A percentile compares a stretch with the other conserved stretches of the same genome.
phyloP scores from a whole-genome alignment of 2,113 vertebrate species.

The Pandion haliaetus region DNA sequence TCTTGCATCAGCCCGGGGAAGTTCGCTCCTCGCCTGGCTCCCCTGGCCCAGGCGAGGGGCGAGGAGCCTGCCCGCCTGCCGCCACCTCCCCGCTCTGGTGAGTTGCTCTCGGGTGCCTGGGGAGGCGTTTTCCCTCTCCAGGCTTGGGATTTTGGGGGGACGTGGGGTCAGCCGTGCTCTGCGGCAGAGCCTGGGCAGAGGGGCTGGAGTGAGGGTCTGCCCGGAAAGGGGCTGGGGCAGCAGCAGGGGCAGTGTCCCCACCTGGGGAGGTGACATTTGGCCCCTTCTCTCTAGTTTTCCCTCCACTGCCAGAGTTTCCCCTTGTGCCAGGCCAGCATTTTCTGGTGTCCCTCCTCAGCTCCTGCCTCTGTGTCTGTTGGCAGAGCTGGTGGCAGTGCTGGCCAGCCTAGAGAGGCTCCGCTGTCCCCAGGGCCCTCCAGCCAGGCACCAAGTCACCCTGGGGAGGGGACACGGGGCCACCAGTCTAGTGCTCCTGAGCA shows the following conservation, averaged over 20 bases:
- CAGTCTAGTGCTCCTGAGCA: not conserved
- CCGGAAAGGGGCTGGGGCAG: not conserved
- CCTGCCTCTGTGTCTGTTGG: not conserved
- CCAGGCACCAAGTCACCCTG: not conserved
- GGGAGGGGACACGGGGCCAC: not conserved
- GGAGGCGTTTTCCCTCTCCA: accelerated
- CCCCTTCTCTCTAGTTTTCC: not conserved
- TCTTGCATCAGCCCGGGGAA: slow-evolving; percentile 86
- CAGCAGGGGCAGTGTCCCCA: not conserved
- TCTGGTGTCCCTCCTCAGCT: not conserved
- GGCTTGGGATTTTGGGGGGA: not conserved
- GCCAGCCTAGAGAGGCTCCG: not conserved
- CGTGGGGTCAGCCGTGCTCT: accelerated
- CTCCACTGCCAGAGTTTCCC: not conserved
- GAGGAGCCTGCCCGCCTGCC: not conserved
- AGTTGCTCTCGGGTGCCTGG: accelerated
- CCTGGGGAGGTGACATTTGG: not conserved
- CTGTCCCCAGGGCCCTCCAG: not conserved
- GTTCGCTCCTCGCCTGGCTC: slow-evolving; percentile 66
- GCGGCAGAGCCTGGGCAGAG: accelerated
- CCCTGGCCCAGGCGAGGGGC: slow-evolving; percentile 26
- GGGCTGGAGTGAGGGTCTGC: not conserved
- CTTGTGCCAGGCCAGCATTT: not conserved
- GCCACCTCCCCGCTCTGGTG: not conserved
- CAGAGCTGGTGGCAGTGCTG: not conserved